Conservation (phyloP, 2,888 invertebrate species). For the Drosophila dives region DNA sequence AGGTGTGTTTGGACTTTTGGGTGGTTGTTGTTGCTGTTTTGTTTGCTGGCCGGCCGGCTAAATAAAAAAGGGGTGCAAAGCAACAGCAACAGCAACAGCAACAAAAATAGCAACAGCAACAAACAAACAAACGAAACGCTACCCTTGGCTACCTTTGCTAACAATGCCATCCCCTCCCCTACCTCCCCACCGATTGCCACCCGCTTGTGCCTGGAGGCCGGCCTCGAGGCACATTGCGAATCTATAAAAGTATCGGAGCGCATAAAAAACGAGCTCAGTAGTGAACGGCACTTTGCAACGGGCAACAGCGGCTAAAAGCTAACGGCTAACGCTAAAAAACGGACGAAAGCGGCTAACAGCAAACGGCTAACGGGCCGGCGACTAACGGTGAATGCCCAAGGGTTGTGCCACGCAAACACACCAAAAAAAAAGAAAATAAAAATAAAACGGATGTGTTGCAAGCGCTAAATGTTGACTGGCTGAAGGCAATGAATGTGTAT, state of each 20-base stretch:
- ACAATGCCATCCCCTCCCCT: background rate
- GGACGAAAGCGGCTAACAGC: slow-evolving; percentile 17
- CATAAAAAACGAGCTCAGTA: slow-evolving; percentile 84
- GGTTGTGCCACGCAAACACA: slow-evolving; percentile 2
- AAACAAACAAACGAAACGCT: slow-evolving; percentile 26
- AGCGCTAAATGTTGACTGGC: slow-evolving; percentile 29
- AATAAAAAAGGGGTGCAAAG: slow-evolving; percentile 44
- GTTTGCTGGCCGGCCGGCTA: slow-evolving; percentile 68
- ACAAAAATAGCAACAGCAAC: slow-evolving; percentile 18
- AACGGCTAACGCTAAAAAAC: slow-evolving; percentile 18
- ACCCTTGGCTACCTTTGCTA: slow-evolving; percentile 30
- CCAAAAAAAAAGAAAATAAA: background rate
- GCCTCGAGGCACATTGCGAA: slow-evolving; percentile 77
- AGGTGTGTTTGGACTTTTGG: slow-evolving; percentile 17
- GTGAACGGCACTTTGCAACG: slow-evolving; percentile 83
- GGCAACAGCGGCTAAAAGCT: slow-evolving; percentile 33
- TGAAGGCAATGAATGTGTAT: slow-evolving; percentile 20
- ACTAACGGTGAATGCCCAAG: slow-evolving; percentile 10
- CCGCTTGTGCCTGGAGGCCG: slow-evolving; percentile 34
- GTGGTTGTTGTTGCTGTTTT: slow-evolving; percentile 54
- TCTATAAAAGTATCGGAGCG: slow-evolving; percentile 84
- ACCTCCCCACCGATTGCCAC: background rate
- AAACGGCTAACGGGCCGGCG: slow-evolving; percentile 4
- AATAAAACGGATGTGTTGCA: slow-evolving; percentile 22
- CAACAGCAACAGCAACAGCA: slow-evolving; percentile 27